Conservation (phyloP, 2,113 vertebrate genomes). For the Pampusana beccarii region DNA sequence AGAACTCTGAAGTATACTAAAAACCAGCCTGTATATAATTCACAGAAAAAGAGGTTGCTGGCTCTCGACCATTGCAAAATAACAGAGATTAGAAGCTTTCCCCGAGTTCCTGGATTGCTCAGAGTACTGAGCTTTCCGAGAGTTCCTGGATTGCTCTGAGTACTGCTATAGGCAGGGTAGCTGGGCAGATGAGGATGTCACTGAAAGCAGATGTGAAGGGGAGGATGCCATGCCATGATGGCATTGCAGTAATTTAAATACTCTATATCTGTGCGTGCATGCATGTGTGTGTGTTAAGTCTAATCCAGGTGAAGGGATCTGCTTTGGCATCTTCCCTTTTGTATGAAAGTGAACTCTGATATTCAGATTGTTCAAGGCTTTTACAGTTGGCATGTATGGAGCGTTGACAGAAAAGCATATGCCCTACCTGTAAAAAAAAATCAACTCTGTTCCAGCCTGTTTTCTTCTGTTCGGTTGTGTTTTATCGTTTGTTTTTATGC, state of each 20-base stretch:
- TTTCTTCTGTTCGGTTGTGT: slow-evolving; percentile 52
- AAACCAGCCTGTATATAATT: slow-evolving; percentile 53
- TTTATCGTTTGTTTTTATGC: slow-evolving; percentile 48
- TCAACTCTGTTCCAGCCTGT: slow-evolving; percentile 17
- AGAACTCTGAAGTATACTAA: slow-evolving; percentile 20
- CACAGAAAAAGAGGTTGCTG: background rate
- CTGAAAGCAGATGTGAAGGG: background rate
- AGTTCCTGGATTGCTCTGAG: background rate
- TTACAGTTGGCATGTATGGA: slow-evolving; percentile 37
- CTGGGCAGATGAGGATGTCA: background rate
- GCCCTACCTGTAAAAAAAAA: slow-evolving; percentile 56
- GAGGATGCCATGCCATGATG: background rate
- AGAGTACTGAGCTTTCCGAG: background rate
- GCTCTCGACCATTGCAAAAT: background rate
- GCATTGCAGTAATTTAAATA: slow-evolving; percentile 7
- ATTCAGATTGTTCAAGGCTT: slow-evolving; percentile 47
- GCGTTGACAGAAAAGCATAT: background rate
- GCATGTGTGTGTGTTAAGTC: slow-evolving; percentile 2
- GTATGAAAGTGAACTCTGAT: slow-evolving; percentile 55
- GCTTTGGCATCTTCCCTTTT: slow-evolving; percentile 36
- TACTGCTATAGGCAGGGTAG: background rate
- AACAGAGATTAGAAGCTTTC: background rate
- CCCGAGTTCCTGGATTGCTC: background rate
- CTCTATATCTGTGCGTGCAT: slow-evolving; percentile 22
- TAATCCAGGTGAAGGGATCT: slow-evolving; percentile 23